Evolutionary conservation across 2,888 invertebrate species (phyloP), one percentile per base, ranked within the genome.

Genomic region (Acrocera orbiculus): DNA sequence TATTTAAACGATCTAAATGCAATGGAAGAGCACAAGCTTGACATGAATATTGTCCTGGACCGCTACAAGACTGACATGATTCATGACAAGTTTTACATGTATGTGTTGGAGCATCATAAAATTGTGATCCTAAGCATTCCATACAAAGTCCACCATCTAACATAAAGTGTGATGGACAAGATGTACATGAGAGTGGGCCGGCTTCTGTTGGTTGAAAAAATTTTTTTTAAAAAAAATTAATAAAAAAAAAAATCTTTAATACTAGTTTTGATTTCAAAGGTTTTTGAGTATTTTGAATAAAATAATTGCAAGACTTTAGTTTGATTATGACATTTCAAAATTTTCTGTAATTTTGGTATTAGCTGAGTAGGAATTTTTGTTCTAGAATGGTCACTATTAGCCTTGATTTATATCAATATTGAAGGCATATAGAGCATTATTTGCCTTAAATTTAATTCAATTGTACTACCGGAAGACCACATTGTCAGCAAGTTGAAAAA

Each of bases 101-200:
- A 47, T 73, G 74, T 29, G 71, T 75, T 39, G 65, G 64, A 1
- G 69, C 61, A 44, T 79, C 79, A 47, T 78, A 76, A 58, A 71
- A 79, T 56, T 79, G 76, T 0, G 75, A 71, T 27, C 73, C 72
- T 9, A 76, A 65, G 42, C 80, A 80, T 51, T 76, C 77, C 70
- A 77, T 75, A 51, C 80, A 80, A 1, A 76, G 62, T 5, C 76
- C 76, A 38, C 75, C 74, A 43, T 77, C 75, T 8, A 78, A 56
- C 74, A 76, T 76, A 48, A 72, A 76, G 48, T 72, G 73, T 0
- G 70, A 62, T 1, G 76, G 76, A 43, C 80, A 80, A 1, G 78
- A 73, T 26, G 72, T 75, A 55, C 80, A 80, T 47, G 73, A 71
- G 31, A 77, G 60, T 0, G 79, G 79, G 1, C 79, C 79, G 32